Percentiles rank a stretch among this genome's conserved stretches.
Conservation (phyloP, 2,797 vertebrate species). For the Premnoplex brunnescens region DNA sequence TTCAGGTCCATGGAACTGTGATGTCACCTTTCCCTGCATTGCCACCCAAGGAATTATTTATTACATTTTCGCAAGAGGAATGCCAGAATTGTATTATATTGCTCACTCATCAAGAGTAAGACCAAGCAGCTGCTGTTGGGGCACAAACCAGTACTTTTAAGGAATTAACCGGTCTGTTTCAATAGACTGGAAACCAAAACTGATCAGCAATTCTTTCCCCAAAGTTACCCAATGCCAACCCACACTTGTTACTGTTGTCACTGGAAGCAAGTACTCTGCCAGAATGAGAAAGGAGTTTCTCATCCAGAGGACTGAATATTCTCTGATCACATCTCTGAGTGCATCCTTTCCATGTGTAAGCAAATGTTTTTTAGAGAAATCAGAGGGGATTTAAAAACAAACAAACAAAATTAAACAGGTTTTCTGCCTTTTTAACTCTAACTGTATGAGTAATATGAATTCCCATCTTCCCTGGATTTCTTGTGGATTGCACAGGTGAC, state of each 20-base stretch:
- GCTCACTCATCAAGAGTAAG: background rate
- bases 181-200: background rate
- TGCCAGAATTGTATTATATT: background rate
- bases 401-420: background rate
- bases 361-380: background rate
- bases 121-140: background rate
- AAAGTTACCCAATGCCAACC: background rate
- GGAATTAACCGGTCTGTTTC: background rate
- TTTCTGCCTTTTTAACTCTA: background rate
- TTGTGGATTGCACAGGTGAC: background rate
- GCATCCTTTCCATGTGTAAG: background rate
- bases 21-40: background rate
- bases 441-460: background rate
- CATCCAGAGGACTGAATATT: background rate
- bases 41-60: background rate
- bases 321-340: background rate
- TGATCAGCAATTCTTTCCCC: background rate
- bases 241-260: fast-evolving
- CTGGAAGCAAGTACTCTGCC: background rate
- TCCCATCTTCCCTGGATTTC: background rate
- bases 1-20: background rate
- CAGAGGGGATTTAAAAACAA: background rate
- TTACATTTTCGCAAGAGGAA: background rate
- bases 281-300: background rate
- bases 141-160: fast-evolving